Percentiles rank a stretch among this genome's conserved stretches.
These are phyloP conservation scores for Sebastes matsubarae DNA, from an alignment of 2,797 vertebrate genomes.

Conservation along the genomic window DNA sequence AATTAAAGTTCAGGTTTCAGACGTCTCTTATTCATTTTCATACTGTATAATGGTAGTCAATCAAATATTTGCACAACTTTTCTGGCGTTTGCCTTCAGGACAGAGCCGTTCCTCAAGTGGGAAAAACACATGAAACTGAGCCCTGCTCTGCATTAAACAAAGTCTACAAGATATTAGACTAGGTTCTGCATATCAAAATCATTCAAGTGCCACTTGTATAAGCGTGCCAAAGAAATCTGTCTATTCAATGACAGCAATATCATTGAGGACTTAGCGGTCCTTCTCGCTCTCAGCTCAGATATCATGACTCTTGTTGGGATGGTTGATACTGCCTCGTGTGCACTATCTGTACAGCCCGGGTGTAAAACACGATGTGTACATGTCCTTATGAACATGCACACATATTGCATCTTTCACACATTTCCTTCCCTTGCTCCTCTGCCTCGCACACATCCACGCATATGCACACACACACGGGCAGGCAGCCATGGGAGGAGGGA, in stretches of 20 bases:
- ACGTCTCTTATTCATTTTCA: neutral
- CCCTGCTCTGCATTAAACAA: constrained; percentile 6
- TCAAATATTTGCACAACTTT: neutral
- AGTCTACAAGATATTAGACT: constrained; percentile 12
- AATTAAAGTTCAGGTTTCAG: constrained; percentile 1
- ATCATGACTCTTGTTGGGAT: neutral
- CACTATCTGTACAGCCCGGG: constrained; percentile 12
- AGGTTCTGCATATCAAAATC: constrained; percentile 22
- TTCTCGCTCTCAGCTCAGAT: constrained; percentile 19
- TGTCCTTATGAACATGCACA: constrained; percentile 42
- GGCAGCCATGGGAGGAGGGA: constrained; percentile 80
- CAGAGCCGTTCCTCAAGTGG: neutral
- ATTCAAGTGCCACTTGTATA: constrained; percentile 11
- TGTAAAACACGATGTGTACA: constrained; percentile 29
- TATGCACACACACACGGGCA: constrained; percentile 48
- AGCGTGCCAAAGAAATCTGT: constrained; percentile 16
- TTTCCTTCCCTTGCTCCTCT: constrained; percentile 44
- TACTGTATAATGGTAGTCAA: neutral
- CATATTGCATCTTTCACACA: constrained; percentile 45
- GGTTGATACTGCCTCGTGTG: neutral
- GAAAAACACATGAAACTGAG: constrained; percentile 17
- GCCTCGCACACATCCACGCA: constrained; percentile 35
- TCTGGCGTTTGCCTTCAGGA: neutral
- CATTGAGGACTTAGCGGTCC: neutral
- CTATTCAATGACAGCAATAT: constrained; percentile 15